Conservation (phyloP, 2,888 invertebrate genomes). For the Pammene aurita region DNA sequence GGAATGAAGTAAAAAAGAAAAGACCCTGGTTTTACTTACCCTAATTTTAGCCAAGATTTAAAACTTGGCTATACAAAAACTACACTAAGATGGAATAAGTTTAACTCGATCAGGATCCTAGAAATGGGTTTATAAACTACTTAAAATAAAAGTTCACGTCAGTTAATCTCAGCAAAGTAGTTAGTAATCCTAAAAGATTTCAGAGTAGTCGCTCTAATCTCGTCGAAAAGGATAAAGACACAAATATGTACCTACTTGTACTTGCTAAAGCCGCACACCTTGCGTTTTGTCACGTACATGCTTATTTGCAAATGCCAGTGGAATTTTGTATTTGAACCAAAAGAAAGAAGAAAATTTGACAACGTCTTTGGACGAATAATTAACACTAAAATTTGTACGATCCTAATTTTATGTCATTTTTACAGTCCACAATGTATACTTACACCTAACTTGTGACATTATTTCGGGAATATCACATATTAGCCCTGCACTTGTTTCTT, state of each 20-base stretch:
- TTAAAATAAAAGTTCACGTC: conserved; percentile 38
- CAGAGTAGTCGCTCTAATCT: conserved; percentile 22
- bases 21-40: conserved; percentile 5
- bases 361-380: conserved; percentile 23
- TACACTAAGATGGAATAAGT: conserved; percentile 18
- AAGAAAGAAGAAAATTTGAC: background rate
- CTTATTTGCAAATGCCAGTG: background rate
- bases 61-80: background rate
- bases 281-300: conserved; percentile 1
- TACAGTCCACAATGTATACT: conserved; percentile 7
- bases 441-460: conserved; percentile 33
- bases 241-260: background rate
- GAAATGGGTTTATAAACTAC: conserved; percentile 37
- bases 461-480: conserved; percentile 42
- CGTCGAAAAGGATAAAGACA: conserved; percentile 17
- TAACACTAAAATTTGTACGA: conserved; percentile 24
- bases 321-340: background rate
- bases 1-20: conserved; percentile 38
- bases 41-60: conserved; percentile 6
- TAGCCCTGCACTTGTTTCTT: conserved; percentile 39
- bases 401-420: conserved; percentile 15
- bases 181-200: conserved; percentile 24
- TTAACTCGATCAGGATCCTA: conserved; percentile 12
- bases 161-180: conserved; percentile 34
- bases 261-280: background rate